Conservation (phyloP, 2,113 vertebrate genomes). For the Siphamia tubifer region DNA sequence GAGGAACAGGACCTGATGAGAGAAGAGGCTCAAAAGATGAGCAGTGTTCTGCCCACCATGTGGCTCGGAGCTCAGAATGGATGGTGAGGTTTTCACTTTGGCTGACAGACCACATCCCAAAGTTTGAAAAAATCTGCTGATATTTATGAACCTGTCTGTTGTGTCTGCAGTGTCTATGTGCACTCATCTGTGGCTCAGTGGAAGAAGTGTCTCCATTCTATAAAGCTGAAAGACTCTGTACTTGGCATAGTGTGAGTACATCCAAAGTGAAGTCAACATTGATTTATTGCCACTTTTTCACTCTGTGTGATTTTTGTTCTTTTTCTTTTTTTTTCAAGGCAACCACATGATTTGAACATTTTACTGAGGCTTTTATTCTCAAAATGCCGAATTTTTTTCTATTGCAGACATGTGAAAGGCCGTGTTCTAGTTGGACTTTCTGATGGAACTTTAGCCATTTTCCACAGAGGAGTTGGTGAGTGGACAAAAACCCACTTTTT, state of each 20-base stretch:
- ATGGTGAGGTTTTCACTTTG: slow-evolving; percentile 80
- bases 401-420: slow-evolving; percentile 93
- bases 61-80: slow-evolving; percentile 98
- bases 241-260: slow-evolving; percentile 96
- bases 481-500: fast-evolving
- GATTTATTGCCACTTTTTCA: background rate
- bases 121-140: background rate
- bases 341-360: fast-evolving
- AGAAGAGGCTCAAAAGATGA: slow-evolving; percentile 98
- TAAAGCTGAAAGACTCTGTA: slow-evolving; percentile 97
- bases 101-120: background rate
- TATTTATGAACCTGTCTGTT: background rate
- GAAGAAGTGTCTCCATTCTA: slow-evolving; percentile 96
- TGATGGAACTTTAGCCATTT: slow-evolving; percentile 94
- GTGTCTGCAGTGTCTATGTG: slow-evolving; percentile 90
- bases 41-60: slow-evolving; percentile 95
- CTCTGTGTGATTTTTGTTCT: background rate
- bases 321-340: background rate
- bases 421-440: slow-evolving; percentile 94
- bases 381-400: background rate
- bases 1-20: slow-evolving; percentile 92
- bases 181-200: slow-evolving; percentile 98
- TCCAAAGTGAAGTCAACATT: background rate
- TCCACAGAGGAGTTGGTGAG: slow-evolving; percentile 95
- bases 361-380: background rate